Percentiles rank a stretch among this genome's conserved stretches.
phyloP scores from a whole-genome alignment of 2,797 vertebrate genomes.

The Gorsachius magnificus region DNA sequence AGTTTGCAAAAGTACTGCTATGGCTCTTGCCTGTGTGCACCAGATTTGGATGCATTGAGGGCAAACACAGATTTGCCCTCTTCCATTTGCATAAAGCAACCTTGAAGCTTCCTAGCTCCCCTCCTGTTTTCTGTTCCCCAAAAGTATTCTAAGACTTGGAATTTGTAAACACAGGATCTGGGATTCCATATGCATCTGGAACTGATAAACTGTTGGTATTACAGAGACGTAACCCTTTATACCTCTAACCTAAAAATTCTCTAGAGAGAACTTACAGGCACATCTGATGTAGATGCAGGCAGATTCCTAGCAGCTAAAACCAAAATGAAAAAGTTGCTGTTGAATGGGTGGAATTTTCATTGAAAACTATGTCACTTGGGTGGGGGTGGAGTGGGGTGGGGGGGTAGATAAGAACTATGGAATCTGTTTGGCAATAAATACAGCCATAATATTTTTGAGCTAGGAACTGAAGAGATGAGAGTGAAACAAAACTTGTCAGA shows the following conservation, averaged over 20 bases:
- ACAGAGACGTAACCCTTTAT: slow-evolving; percentile 25
- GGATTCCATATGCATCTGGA: slow-evolving; percentile 54
- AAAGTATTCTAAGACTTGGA: slow-evolving; percentile 30
- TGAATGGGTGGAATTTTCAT: slow-evolving; percentile 25
- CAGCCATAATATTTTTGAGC: not conserved
- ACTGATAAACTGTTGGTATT: slow-evolving; percentile 30
- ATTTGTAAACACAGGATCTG: slow-evolving; percentile 47
- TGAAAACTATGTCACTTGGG: not conserved
- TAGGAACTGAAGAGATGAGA: not conserved
- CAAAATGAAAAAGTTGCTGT: slow-evolving; percentile 23
- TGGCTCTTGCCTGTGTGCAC: not conserved
- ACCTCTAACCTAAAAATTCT: slow-evolving; percentile 21
- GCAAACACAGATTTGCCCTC: not conserved
- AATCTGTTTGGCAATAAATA: not conserved
- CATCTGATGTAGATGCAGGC: not conserved
- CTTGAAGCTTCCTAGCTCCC: not conserved
- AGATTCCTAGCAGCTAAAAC: slow-evolving; percentile 14
- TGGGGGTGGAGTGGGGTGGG: too few relatives aligned
- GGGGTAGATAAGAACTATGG: not conserved
- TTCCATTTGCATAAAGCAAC: not conserved
- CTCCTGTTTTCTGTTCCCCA: not conserved
- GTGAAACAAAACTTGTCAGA: slow-evolving; percentile 12
- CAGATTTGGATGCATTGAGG: not conserved
- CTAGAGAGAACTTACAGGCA: not conserved
- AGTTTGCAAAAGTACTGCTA: not conserved